These are phyloP conservation scores for Psephotus haematonotus DNA, from an alignment of 2,113 vertebrate genomes.

Conservation along the genomic window DNA sequence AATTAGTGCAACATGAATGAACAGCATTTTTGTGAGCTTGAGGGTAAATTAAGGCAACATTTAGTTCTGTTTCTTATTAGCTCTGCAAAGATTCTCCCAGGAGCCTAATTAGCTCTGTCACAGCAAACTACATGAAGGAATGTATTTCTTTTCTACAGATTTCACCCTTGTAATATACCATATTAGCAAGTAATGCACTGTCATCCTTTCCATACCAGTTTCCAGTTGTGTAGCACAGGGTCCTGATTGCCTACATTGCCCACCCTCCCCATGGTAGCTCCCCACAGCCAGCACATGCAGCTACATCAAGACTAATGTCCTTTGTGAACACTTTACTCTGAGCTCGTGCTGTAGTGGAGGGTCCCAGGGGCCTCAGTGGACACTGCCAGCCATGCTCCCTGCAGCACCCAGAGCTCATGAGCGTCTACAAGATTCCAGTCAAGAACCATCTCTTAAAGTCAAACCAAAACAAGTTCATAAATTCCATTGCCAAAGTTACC, in stretches of 20 bases:
- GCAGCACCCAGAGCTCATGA: neutral
- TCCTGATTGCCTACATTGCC: neutral
- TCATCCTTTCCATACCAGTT: neutral
- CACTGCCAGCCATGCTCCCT: fast-evolving
- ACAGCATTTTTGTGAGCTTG: constrained; percentile 49
- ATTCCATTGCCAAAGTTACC: neutral
- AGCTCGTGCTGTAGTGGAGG: fast-evolving
- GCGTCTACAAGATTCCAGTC: neutral
- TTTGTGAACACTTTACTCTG: fast-evolving
- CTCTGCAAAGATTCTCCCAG: constrained; percentile 74
- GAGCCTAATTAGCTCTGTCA: constrained; percentile 75
- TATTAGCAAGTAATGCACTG: neutral
- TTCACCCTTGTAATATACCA: neutral
- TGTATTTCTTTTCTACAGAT: neutral
- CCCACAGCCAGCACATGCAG: neutral
- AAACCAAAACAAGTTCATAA: neutral
- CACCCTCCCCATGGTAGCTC: neutral
- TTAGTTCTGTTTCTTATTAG: constrained; percentile 74
- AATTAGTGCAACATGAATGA: constrained; percentile 70
- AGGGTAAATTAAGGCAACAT: constrained; percentile 75
- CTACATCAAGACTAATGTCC: fast-evolving
- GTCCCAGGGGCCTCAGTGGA: fast-evolving
- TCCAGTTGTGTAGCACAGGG: fast-evolving
- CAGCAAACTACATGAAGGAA: constrained; percentile 40
- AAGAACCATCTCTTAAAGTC: too few species aligned